These are phyloP conservation scores for Platysteira castanea DNA, from an alignment of 2,113 vertebrate genomes.

Conservation along the genomic window DNA sequence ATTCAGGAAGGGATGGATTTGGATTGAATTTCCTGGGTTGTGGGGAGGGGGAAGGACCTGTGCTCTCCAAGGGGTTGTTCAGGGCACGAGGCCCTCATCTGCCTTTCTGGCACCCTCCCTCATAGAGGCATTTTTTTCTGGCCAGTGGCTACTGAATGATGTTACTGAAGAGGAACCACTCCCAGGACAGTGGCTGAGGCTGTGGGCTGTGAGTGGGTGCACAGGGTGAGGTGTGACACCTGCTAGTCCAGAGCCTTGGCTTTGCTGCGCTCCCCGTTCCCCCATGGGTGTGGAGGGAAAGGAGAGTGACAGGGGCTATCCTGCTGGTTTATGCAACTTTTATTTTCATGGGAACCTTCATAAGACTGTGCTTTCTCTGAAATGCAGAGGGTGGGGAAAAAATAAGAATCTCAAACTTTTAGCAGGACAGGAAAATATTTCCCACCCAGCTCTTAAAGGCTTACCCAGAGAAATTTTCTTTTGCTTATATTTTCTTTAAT, in stretches of 20 bases:
- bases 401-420: background rate
- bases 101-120: background rate
- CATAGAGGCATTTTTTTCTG: background rate
- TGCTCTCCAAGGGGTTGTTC: background rate
- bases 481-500: slow-evolving; percentile 46
- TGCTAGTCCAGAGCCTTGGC: background rate
- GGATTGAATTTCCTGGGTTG: background rate
- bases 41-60: background rate
- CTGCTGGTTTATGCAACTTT: background rate
- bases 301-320: background rate
- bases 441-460: background rate
- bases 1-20: background rate
- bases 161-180: background rate
- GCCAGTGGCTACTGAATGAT: background rate
- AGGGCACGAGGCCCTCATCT: background rate
- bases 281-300: background rate
- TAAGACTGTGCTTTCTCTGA: background rate
- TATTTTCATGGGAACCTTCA: background rate
- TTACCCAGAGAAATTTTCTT: background rate
- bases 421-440: background rate
- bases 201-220: background rate
- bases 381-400: rapidly evolving
- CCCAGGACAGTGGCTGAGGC: background rate
- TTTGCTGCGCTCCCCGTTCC: rapidly evolving
- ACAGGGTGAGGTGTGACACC: rapidly evolving